A percentile compares a stretch with the other conserved stretches of the same genome.
phyloP scores from a whole-genome alignment of 2,888 invertebrate genomes.

The Stenolophus ochropezus region DNA sequence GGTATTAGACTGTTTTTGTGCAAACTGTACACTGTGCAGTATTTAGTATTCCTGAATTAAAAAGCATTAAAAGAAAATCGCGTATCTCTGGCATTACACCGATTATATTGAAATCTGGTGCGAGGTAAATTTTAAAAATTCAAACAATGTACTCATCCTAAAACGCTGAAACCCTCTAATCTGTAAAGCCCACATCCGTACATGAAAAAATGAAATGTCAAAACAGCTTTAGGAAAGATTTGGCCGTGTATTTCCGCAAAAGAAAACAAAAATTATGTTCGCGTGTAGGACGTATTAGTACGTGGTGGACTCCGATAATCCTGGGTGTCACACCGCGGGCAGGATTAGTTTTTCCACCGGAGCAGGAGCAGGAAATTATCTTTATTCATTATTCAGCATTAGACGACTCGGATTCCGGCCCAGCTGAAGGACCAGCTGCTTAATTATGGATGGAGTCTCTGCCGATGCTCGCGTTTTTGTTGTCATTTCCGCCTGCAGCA shows the following conservation, averaged over 20 bases:
- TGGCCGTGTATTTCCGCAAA: conserved; percentile 29
- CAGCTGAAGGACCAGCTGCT: conserved; percentile 1
- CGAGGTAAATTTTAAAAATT: conserved; percentile 25
- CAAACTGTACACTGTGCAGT: background rate
- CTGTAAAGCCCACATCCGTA: conserved; percentile 31
- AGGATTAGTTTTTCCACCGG: conserved; percentile 17
- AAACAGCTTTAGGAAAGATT: conserved; percentile 38
- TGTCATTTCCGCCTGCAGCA: conserved; percentile 34
- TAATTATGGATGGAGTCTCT: conserved; percentile 46
- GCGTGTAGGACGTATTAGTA: conserved; percentile 11
- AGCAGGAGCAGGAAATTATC: conserved; percentile 45
- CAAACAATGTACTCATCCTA: background rate
- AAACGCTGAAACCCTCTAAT: background rate
- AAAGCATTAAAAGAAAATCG: background rate
- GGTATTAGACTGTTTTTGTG: background rate
- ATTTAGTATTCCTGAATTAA: background rate
- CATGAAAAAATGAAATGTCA: conserved; percentile 40
- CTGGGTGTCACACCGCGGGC: conserved; percentile 1
- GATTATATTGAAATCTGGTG: background rate
- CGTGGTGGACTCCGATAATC: background rate
- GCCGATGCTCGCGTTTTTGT: conserved; percentile 30
- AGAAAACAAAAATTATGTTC: conserved; percentile 36
- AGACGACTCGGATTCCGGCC: conserved; percentile 45
- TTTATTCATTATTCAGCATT: conserved; percentile 52
- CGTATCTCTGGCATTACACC: background rate